Conservation (phyloP, 1,140 invertebrate species). For the Zelostemma sp. region DNA sequence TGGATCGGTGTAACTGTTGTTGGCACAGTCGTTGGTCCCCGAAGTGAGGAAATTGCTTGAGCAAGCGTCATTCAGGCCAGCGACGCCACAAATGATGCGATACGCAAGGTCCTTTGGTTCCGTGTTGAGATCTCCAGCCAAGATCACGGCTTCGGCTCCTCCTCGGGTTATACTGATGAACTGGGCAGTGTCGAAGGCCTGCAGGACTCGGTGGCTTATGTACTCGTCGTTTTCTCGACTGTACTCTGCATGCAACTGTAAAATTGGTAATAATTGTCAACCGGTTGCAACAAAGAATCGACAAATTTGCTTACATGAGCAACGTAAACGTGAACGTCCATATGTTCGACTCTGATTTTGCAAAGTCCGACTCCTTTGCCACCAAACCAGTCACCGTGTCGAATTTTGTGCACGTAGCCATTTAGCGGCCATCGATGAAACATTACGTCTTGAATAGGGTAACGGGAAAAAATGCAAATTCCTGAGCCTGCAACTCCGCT, state of each 20-base stretch:
- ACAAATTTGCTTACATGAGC: constrained; percentile 83
- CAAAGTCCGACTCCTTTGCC: constrained; percentile 97
- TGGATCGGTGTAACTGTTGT: constrained; percentile 84
- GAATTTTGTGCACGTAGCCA: constrained; percentile 96
- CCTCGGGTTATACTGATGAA: constrained; percentile 88
- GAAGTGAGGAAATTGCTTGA: constrained; percentile 50
- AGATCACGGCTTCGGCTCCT: constrained; percentile 83
- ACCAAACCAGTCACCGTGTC: constrained; percentile 98
- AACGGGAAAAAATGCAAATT: constrained; percentile 90
- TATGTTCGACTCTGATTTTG: constrained; percentile 76
- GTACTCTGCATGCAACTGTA: constrained; percentile 96
- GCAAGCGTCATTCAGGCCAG: constrained; percentile 65
- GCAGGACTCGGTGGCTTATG: constrained; percentile 87
- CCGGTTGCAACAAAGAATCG: background rate
- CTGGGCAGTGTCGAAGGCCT: constrained; percentile 95
- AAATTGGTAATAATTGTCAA: constrained; percentile 26
- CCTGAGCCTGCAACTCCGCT: constrained; percentile 95
- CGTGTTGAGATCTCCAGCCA: constrained; percentile 95
- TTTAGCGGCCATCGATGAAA: constrained; percentile 96
- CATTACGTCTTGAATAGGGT: constrained; percentile 88
- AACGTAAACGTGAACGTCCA: constrained; percentile 87
- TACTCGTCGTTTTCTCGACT: constrained; percentile 88
- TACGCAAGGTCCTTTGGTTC: constrained; percentile 90
- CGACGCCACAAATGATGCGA: constrained; percentile 72
- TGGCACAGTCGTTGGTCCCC: constrained; percentile 84